Evolutionary conservation across 2,888 invertebrate species (phyloP), one percentile per base, ranked within the genome.

Genomic region (Drosophila sordidula): DNA sequence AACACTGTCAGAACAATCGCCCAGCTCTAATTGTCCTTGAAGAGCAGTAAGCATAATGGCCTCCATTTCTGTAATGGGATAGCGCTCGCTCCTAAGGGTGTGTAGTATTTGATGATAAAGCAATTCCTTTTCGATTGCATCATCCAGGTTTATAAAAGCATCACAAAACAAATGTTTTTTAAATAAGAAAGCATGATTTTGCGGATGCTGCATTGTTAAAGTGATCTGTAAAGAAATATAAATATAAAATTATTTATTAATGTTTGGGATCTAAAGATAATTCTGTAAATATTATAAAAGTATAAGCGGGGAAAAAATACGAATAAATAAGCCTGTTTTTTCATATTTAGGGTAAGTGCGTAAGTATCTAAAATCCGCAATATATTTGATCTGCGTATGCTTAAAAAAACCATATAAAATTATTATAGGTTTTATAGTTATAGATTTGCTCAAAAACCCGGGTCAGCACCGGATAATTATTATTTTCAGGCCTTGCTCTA

Each of bases 21-120:
- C 97, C 74, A 96, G 94, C 91, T 98, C 98, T 34, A 98, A 94
- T 92, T 98, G 98, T 42, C 97, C 97, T 94, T 98, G 97, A 47
- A 98, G 94, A 18, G 98, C 98, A 49, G 98, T 97, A 62, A 98
- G 92, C 97, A 98, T 98, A 92, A 98, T 97, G 67, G 98, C 98
- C 93, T 98, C 98, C 91, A 97, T 97, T 87, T 97, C 97, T 51
- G 97, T 97, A 51, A 98, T 96, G 1, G 98, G 98, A 91, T 98
- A 97, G 26, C 97, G 94, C 93, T 98, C 98, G 78, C 97, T 96
- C 58, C 98, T 94, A 65, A 98, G 94, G 78, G 97, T 96, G 90
- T 98, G 97, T 69, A 98, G 93, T 52, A 98, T 96, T 93, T 98
- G 98, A 93, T 98, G 98, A 92, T 98, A 98, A 34, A 98, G 93